These are phyloP conservation scores for Lagodon rhomboides DNA, from an alignment of 2,797 vertebrate genomes.

Conservation along the genomic window DNA sequence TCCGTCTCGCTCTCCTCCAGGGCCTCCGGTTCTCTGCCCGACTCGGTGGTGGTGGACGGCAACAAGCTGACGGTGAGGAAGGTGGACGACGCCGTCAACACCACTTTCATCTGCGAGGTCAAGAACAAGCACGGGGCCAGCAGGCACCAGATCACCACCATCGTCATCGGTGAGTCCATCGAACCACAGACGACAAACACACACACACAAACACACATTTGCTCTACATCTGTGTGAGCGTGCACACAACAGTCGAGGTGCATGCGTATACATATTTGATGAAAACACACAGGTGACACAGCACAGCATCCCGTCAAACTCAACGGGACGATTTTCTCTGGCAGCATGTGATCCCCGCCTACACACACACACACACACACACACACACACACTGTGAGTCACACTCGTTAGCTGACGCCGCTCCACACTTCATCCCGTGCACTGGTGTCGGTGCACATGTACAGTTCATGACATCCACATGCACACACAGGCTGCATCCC, in stretches of 20 bases:
- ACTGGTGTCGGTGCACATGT: neutral
- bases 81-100: constrained; percentile 89
- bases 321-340: neutral
- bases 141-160: constrained; percentile 82
- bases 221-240: neutral
- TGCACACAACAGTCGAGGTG: neutral
- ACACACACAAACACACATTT: neutral
- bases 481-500: neutral
- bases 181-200: neutral
- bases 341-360: neutral
- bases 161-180: constrained; percentile 87
- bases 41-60: constrained; percentile 79
- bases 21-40: constrained; percentile 82
- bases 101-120: constrained; percentile 91
- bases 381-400: neutral
- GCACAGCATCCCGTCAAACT: constrained; percentile 3
- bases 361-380: constrained; percentile 11
- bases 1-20: constrained; percentile 64
- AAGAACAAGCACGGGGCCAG: constrained; percentile 86
- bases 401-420: neutral
- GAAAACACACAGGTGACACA: constrained; percentile 4
- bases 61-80: constrained; percentile 84
- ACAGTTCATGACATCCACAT: neutral
- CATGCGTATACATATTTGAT: constrained; percentile 10
- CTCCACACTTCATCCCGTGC: neutral